These are phyloP conservation scores for Drosophila lacertosa DNA, from an alignment of 1,140 invertebrate species.

Conservation along the genomic window DNA sequence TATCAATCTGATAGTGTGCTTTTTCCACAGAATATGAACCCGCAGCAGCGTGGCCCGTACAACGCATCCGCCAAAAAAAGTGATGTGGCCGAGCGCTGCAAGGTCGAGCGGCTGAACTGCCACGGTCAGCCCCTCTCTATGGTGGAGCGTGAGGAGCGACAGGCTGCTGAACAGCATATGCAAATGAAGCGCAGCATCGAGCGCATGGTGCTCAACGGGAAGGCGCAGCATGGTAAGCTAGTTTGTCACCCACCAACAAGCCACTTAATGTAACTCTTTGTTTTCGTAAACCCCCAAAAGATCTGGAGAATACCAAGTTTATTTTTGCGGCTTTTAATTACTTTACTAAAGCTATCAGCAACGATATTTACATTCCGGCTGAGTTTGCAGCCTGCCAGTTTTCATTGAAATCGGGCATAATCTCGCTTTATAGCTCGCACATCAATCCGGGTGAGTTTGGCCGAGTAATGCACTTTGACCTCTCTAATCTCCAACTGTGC, in stretches of 20 bases:
- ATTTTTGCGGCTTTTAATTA: conserved; percentile 69
- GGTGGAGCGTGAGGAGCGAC: conserved; percentile 36
- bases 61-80: conserved; percentile 38
- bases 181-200: conserved; percentile 67
- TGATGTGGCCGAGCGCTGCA: neutral
- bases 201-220: conserved; percentile 38
- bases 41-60: conserved; percentile 52
- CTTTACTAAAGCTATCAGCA: conserved; percentile 50
- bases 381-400: conserved; percentile 67
- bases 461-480: neutral
- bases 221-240: conserved; percentile 43
- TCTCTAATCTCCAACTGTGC: neutral
- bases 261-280: conserved; percentile 1
- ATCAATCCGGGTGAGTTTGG: conserved; percentile 66
- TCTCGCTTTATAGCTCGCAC: conserved; percentile 53
- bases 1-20: neutral
- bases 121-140: conserved; percentile 35
- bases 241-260: neutral
- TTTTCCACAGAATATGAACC: conserved; percentile 44
- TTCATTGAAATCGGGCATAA: conserved; percentile 60
- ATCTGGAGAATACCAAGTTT: conserved; percentile 53
- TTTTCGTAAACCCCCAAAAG: conserved; percentile 12
- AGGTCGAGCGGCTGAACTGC: conserved; percentile 43
- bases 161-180: conserved; percentile 9
- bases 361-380: conserved; percentile 66